Evolutionary conservation across 2,888 invertebrate genomes (phyloP).

Genomic region (Drosophila phalerata): DNA sequence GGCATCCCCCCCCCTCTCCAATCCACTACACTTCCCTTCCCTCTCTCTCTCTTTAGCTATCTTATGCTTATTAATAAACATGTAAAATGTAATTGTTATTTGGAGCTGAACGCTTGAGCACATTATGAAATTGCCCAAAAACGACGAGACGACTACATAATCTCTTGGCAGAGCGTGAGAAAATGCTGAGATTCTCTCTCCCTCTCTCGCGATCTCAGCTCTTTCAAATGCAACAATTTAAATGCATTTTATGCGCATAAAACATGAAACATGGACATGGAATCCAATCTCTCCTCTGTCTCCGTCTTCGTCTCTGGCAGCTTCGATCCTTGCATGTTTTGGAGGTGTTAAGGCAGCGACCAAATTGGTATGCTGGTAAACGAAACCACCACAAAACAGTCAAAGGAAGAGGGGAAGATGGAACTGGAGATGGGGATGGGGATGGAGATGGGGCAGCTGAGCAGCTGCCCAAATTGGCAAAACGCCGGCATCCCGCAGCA

Average conservation of each 20-base stretch:
- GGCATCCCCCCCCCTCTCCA: constrained; percentile 1
- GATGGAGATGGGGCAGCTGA: not conserved
- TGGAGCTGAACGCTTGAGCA: constrained; percentile 46
- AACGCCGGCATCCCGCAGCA: constrained; percentile 64
- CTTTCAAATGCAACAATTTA: constrained; percentile 62
- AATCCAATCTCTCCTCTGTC: constrained; percentile 36
- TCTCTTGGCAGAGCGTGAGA: constrained; percentile 61
- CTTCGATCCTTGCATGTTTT: constrained; percentile 60
- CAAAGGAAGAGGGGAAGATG: not conserved
- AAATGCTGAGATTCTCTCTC: constrained; percentile 37
- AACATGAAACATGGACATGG: constrained; percentile 67
- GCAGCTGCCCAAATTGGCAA: constrained; percentile 53
- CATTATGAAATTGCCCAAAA: constrained; percentile 63
- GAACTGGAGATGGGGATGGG: not conserved
- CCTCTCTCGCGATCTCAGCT: constrained; percentile 6
- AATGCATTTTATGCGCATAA: constrained; percentile 69
- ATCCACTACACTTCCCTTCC: not conserved
- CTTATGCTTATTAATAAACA: constrained; percentile 71
- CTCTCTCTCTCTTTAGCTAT: constrained; percentile 1
- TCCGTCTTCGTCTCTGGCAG: constrained; percentile 17
- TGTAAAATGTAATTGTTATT: constrained; percentile 79
- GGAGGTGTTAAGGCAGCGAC: constrained; percentile 73
- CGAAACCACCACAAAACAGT: constrained; percentile 67
- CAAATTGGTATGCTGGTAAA: constrained; percentile 73
- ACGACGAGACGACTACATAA: constrained; percentile 44